Base-by-base conservation (phyloP, 2,113 vertebrate genomes). In the Nansenia antarctica region DNA sequence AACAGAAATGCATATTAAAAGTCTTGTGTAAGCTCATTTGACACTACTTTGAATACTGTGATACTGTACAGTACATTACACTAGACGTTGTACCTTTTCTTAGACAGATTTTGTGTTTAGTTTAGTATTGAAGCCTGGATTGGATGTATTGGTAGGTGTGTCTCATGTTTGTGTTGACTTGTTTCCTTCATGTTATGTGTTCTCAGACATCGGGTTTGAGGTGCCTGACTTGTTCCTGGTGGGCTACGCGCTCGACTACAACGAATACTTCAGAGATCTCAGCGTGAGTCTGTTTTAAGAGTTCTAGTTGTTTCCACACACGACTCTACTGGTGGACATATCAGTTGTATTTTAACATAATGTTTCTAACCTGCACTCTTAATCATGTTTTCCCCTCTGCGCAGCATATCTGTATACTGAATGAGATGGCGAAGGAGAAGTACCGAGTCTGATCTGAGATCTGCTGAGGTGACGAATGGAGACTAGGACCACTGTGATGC, bases 201-300 rank as follows among this genome's bases (percentile, higher is more conserved):
- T 80, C 82, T 49, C 76, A 94, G 93, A 93, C 78, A 88, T 92
- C 47, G 93, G 93, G 9, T 94, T 94, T 82, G 93, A 94, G 84
- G 93, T 94, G 61, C 93, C 93, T 3, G 92, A 94, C 82, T 87
- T 87, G 58, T 94, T 93, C 67, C 84, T 94, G 26, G 93, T 94
- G 60, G 93, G 93, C 27, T 94, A 94, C 20, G 92, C 93, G 61
- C 80, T 94, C 82, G 93, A 94, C 79, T 93, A 94, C 85, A 94
- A 94, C 1, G 93, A 94, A 69, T 92, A 94, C 86, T 94, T 94
- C 86, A 86, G 93, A 84, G 93, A 94, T 81, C 88, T 94, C 67
- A 94, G 91, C 75, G 93, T 94, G 80, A 92, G 92, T 91, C 58
- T 9, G 42, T 65, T 24, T 6, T 15, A 42, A 42, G 3, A 18